Conservation (phyloP, 1,140 invertebrate species). For the Brachionus rubens region DNA sequence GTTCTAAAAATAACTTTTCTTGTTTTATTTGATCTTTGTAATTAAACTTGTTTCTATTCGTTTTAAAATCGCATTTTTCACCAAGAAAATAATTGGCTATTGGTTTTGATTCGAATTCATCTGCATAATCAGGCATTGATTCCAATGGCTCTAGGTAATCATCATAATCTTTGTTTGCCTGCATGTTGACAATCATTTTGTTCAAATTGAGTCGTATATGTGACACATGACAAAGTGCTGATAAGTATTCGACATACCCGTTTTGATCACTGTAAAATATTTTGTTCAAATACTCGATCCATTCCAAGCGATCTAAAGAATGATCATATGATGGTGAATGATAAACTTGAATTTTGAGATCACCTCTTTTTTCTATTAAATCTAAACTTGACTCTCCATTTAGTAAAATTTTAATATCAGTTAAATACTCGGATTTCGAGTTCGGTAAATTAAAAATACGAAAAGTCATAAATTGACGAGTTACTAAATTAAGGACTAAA, state of each 20-base stretch:
- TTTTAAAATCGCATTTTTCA: neutral
- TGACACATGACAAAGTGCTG: constrained; percentile 7
- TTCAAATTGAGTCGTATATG: constrained; percentile 12
- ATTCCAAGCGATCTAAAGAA: neutral
- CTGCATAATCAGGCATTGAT: neutral
- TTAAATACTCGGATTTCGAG: neutral
- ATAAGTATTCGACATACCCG: constrained; percentile 20
- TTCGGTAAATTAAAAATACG: constrained; percentile 27
- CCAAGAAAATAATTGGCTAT: neutral
- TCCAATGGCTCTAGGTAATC: constrained; percentile 20
- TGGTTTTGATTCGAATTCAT: neutral
- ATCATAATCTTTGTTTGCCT: neutral
- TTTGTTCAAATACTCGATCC: neutral
- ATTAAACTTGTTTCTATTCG: neutral
- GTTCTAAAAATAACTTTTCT: neutral
- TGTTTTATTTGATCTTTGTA: neutral
- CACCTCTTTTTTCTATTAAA: constrained; percentile 9
- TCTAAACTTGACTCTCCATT: constrained; percentile 17
- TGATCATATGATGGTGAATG: constrained; percentile 12
- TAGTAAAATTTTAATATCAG: constrained; percentile 1
- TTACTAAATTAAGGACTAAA: neutral
- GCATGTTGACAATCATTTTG: neutral
- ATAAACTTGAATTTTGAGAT: neutral
- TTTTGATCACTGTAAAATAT: neutral
- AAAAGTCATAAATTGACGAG: constrained; percentile 24